Evolutionary conservation across 1,140 invertebrate species (phyloP), one percentile per base, ranked within the genome.

Genomic region (Mya arenaria): DNA sequence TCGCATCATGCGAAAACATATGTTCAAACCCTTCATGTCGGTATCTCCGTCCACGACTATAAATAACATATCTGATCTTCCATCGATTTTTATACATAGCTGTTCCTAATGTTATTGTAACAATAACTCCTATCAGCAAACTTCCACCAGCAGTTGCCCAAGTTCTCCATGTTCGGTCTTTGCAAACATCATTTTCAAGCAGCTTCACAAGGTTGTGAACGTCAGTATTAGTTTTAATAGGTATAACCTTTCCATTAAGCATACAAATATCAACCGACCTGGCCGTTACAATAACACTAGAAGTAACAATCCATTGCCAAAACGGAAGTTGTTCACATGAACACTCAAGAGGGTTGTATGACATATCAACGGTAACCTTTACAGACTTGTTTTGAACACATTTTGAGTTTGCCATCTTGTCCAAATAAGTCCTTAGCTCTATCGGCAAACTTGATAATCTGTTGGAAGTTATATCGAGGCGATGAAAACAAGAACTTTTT

Each of bases 41-140:
- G 41, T 75, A 44, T 30, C 73, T 36, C n/a, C 73, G 23, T 30
- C 63, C 39, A 34, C 73, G 62, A 25, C 36, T 63, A 41, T 75
- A 75, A 34, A 63, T 63, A 1, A 75, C 15, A 36, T 75, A 75
- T 41, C 73, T 39, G 1, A 75, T 37, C 34, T 75, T 75, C 73
- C 73, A 75, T 10, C 73, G 58, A n/a, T 75, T 63, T 44, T 52
- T 63, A 39, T 75, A 75, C 6, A 75, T 32, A 28, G 62, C 6
- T 8, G 15, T 36, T 37, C 56, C 34, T n/a, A 75, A 17, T n/a
- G 4, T 17, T 39, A 65, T 30, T 13, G n/a, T 65, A 2, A 75
- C 4, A n/a, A n/a, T n/a, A n/a, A n/a, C n/a, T n/a, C n/a, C n/a
- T n/a, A n/a, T n/a, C n/a, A 32, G n/a, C 8, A 4, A 25, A 44